A percentile compares a stretch with the other conserved stretches of the same genome.
Evolutionary conservation across 2,797 vertebrate species (phyloP).

Genomic region (Scolopax bukidnonensis): DNA sequence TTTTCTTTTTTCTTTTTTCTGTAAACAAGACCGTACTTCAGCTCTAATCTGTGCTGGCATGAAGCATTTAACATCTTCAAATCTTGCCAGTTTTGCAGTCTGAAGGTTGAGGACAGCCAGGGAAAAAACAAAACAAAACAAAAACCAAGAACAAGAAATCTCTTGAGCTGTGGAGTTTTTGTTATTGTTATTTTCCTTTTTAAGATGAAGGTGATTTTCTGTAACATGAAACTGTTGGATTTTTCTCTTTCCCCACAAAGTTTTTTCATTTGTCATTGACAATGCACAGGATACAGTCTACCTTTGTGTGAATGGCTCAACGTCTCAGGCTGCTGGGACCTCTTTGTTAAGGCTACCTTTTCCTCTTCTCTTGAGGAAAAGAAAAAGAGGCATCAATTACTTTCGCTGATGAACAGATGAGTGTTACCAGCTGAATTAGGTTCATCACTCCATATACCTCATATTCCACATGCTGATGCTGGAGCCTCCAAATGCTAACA

Average conservation of each 20-base stretch:
- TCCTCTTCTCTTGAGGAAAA: background rate
- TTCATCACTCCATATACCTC: background rate
- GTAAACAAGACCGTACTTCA: background rate
- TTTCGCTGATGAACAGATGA: background rate
- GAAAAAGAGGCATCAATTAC: background rate
- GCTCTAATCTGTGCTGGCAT: background rate
- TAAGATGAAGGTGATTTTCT: conserved; percentile 9
- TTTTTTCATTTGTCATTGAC: background rate
- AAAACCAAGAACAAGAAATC: background rate
- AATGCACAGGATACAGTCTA: background rate
- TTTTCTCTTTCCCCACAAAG: conserved; percentile 2
- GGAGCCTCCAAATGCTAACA: background rate
- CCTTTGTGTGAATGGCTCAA: background rate
- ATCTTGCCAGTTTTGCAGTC: background rate
- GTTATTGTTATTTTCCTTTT: conserved; percentile 20
- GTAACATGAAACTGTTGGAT: background rate
- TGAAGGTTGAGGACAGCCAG: background rate
- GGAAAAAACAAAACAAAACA: background rate
- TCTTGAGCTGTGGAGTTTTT: background rate
- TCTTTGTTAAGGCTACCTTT: background rate
- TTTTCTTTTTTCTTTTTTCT: background rate
- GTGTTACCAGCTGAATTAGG: background rate
- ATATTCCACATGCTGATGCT: background rate
- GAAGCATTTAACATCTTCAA: background rate
- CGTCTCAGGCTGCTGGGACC: background rate